A percentile compares a stretch with the other conserved stretches of the same genome.
Evolutionary conservation across 2,797 vertebrate genomes (phyloP).

Genomic region (Carduelis carduelis): DNA sequence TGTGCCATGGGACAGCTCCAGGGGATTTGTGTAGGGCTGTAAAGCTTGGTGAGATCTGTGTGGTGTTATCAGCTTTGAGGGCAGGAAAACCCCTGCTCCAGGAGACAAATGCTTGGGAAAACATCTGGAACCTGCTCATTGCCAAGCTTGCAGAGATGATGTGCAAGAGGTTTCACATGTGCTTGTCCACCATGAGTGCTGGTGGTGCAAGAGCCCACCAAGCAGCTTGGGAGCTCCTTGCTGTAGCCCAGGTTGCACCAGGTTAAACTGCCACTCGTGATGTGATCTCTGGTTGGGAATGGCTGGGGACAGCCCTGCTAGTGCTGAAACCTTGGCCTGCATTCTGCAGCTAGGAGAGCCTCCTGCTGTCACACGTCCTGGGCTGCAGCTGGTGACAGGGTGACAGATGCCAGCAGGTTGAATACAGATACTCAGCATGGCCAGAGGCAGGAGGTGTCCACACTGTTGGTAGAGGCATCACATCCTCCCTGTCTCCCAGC

Average conservation of each 20-base stretch:
- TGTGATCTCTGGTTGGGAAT: background rate
- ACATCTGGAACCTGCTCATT: background rate
- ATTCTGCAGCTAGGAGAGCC: background rate
- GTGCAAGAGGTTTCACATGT: rapidly evolving
- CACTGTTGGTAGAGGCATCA: rapidly evolving
- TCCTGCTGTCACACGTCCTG: background rate
- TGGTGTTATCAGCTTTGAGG: background rate
- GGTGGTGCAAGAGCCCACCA: background rate
- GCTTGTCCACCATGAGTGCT: background rate
- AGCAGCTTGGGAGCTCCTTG: background rate
- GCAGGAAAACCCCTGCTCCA: background rate
- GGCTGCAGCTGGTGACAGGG: constrained; percentile 2
- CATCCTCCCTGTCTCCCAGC: background rate
- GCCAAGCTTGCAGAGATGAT: background rate
- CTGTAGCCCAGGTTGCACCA: background rate
- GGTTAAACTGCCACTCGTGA: background rate
- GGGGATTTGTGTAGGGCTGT: rapidly evolving
- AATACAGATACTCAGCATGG: background rate
- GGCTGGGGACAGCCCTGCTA: background rate
- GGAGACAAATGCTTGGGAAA: background rate
- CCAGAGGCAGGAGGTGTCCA: background rate
- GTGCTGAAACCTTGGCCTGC: background rate
- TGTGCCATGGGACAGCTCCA: background rate
- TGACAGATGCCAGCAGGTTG: background rate
- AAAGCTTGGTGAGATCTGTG: background rate